Evolutionary conservation across 2,797 vertebrate species (phyloP), one percentile per base, ranked within the genome.

Genomic region (Danio albolineatus): DNA sequence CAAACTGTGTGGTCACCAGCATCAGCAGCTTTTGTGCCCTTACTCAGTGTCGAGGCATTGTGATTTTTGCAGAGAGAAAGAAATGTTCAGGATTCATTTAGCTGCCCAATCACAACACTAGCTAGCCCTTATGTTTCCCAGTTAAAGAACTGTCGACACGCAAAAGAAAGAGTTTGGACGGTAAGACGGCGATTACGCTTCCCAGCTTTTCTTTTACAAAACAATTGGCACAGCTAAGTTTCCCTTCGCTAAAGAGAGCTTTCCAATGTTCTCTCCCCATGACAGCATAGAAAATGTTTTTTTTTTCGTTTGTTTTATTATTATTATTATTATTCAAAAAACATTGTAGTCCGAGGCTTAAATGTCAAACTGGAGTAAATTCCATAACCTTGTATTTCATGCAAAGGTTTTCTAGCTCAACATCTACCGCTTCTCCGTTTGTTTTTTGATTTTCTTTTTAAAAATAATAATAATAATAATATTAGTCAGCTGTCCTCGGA

Each of bases 101-200:
- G 94, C 93, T 95, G 93, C 93, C 91, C 92, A 90, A 93, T 92
- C 93, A 92, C 91, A 92, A 90, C 85, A 91, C 86, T 93, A 94
- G 93, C 86, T 94, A 94, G 94, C 94, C 94, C 94, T 94, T 94
- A 93, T 91, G 88, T 91, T 92, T 92, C 92, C 92, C 91, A 86
- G 85, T 89, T 88, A 90, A 87, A 90, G 81, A 90, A 90, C 82
- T 86, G 86, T 89, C 86, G 88, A 89, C 88, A 90, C 89, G 82
- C 82, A 92, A 75, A 75, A 90, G 89, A 75, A 89, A 91, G 88
- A 90, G 87, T 89, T 90, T 51, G 83, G 87, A 91, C 43, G 78
- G 87, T 78, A 90, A 66, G 73, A 73, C 62, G 67, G 82, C 64
- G 62, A 21, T 67, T 57, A 60, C 57, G 39, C 56, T 78, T 74